A percentile compares a stretch with the other conserved stretches of the same genome.
These are phyloP conservation scores for Brachionus rubens DNA, from an alignment of 1,140 invertebrate species.

Conservation along the genomic window DNA sequence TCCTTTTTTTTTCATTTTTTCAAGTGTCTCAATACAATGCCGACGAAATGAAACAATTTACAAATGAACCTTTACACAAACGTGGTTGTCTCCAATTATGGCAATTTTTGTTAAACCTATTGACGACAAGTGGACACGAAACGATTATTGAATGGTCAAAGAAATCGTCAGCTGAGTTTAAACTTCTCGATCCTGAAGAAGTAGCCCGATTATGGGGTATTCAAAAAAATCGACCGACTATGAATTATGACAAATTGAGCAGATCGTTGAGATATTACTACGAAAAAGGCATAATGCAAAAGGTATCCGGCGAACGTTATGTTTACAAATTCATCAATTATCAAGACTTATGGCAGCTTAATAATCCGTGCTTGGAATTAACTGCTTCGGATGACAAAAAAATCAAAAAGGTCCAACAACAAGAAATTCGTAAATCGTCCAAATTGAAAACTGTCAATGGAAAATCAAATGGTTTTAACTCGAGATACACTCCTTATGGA, in stretches of 20 bases:
- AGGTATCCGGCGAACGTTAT: conserved; percentile 80
- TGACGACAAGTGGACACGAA: conserved; percentile 69
- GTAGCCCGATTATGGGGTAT: conserved; percentile 67
- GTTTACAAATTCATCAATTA: conserved; percentile 71
- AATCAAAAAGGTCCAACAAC: background rate
- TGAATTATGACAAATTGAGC: conserved; percentile 95
- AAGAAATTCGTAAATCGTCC: background rate
- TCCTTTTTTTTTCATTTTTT: background rate
- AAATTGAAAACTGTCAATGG: conserved; percentile 8
- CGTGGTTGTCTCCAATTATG: conserved; percentile 83
- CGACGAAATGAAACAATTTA: background rate
- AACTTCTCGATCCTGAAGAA: conserved; percentile 88
- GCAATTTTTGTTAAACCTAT: conserved; percentile 84
- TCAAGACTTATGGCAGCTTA: background rate
- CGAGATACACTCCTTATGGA: background rate
- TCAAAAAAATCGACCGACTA: conserved; percentile 76
- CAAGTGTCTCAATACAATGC: conserved; percentile 14
- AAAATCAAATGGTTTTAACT: background rate
- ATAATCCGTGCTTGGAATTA: background rate
- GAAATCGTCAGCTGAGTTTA: conserved; percentile 82
- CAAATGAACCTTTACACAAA: background rate
- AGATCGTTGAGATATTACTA: conserved; percentile 89
- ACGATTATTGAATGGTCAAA: conserved; percentile 92
- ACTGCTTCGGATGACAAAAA: background rate
- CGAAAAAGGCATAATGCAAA: conserved; percentile 74